phyloP scores from a whole-genome alignment of 2,113 vertebrate genomes.

The Thermophis baileyi region DNA sequence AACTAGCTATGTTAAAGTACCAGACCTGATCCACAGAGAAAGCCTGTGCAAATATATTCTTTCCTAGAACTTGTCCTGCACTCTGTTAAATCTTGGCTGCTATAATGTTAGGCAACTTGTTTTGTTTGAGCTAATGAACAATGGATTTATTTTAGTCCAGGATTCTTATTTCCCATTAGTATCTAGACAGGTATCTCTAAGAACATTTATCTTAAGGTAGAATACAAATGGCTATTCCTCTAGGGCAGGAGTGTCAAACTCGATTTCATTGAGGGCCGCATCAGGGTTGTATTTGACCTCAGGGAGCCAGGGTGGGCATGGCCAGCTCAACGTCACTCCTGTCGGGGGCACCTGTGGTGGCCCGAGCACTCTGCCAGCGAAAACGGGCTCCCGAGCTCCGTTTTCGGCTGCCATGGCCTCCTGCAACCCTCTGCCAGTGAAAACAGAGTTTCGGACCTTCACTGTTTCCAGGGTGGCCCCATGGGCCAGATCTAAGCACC shows the following conservation, averaged over 20 bases:
- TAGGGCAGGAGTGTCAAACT: neutral
- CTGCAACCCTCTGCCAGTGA: too few species aligned
- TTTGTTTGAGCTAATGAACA: neutral
- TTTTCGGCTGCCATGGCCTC: too few species aligned
- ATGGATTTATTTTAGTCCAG: neutral
- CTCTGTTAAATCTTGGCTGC: neutral
- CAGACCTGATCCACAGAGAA: neutral
- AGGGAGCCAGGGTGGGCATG: too few species aligned
- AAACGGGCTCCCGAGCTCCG: too few species aligned
- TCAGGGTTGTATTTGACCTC: too few species aligned
- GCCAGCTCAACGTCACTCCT: too few species aligned
- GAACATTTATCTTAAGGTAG: neutral
- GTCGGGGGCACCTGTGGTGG: too few species aligned
- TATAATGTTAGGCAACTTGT: neutral
- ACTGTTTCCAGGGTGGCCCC: too few species aligned
- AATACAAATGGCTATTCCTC: neutral
- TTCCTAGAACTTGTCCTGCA: neutral
- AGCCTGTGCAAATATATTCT: neutral
- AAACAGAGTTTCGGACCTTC: too few species aligned
- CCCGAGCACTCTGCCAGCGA: too few species aligned
- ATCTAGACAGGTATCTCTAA: neutral
- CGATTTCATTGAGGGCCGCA: too few species aligned
- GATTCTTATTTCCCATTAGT: neutral
- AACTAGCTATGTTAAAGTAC: neutral
- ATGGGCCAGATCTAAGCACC: too few species aligned